Evolutionary conservation across 2,888 invertebrate species (phyloP).

Genomic region (Formica aserva): DNA sequence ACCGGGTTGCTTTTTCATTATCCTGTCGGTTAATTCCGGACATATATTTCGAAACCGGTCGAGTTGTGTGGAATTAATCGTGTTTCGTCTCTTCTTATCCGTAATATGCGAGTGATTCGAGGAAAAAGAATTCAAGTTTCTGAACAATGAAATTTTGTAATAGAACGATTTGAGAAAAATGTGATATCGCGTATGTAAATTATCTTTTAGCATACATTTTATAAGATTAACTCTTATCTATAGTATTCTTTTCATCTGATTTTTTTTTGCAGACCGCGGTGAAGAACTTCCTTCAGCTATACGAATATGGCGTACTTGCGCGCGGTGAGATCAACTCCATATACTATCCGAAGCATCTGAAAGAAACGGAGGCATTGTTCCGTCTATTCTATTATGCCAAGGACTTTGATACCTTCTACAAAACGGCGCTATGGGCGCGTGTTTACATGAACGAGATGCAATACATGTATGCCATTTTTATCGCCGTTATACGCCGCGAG

Average conservation of each 20-base stretch:
- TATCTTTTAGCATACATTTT: not conserved
- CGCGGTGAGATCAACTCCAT: conserved; percentile 87
- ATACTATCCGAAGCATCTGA: conserved; percentile 77
- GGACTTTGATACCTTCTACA: conserved; percentile 84
- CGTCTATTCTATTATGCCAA: conserved; percentile 83
- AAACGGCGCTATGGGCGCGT: conserved; percentile 85
- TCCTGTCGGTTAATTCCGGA: not conserved
- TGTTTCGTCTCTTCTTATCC: not conserved
- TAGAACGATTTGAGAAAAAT: not conserved
- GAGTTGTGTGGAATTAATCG: not conserved
- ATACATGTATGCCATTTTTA: conserved; percentile 88
- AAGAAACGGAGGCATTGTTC: conserved; percentile 82
- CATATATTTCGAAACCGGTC: too few species aligned
- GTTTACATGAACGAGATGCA: conserved; percentile 85
- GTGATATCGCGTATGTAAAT: not conserved
- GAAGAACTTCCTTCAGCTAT: conserved; percentile 81
- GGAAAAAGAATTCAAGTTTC: not conserved
- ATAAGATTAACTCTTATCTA: not conserved
- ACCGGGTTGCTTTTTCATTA: not conserved
- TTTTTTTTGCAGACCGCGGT: conserved; percentile 79
- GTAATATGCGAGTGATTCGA: not conserved
- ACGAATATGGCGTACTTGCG: conserved; percentile 86
- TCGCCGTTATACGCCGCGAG: conserved; percentile 88
- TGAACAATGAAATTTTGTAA: not conserved
- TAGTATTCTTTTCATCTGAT: not conserved